Base-by-base conservation (phyloP, 2,113 vertebrate species). In the Pogonocichla stellata region DNA sequence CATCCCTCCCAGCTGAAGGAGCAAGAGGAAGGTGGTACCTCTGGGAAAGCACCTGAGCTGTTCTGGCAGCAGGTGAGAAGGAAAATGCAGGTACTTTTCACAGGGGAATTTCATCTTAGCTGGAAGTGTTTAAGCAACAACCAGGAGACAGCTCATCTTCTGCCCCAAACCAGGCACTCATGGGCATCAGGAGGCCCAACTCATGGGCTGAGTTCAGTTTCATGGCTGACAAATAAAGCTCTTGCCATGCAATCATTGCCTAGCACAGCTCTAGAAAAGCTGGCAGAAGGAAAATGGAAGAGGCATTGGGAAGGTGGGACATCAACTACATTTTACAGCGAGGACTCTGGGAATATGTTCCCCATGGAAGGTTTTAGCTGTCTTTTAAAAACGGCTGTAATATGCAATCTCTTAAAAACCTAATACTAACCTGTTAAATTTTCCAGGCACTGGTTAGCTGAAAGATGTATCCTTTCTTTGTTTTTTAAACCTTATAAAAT, bases 371-470 rank as follows among this genome's bases (percentile, higher is more conserved):
- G 71, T 67, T 96, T 94, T 84, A 92, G 87, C 86, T 95, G 74
- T 82, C 78, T 71, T 95, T 96, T 80, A 54, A 87, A 92, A 74
- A 78, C 1, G 5, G 15, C 53, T 91, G 29, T 33, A 79, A 73
- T 69, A 65, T 25, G 80, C n/a, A 93, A 57, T 64, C 67, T 92
- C 80, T 96, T 94, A 92, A 88, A 95, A 96, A 80, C 29, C 62
- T 87, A 96, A 95, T 29, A 74, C 34, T 66, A 83, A 90, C 57
- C 73, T 91, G 66, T 87, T 90, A 96, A 95, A 94, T 92, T 95
- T 95, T 95, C 89, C 90, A 97, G 70, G 51, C 80, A 91, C 53
- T 48, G 15, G 66, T 48, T 91, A 88, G 64, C 88, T 92, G 56
- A 58, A 96, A 96, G 85, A 86, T 45, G 34, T 48, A 53, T 58